Evolutionary conservation across 2,113 vertebrate species (phyloP).

Genomic region (Xyliphius kryptos): DNA sequence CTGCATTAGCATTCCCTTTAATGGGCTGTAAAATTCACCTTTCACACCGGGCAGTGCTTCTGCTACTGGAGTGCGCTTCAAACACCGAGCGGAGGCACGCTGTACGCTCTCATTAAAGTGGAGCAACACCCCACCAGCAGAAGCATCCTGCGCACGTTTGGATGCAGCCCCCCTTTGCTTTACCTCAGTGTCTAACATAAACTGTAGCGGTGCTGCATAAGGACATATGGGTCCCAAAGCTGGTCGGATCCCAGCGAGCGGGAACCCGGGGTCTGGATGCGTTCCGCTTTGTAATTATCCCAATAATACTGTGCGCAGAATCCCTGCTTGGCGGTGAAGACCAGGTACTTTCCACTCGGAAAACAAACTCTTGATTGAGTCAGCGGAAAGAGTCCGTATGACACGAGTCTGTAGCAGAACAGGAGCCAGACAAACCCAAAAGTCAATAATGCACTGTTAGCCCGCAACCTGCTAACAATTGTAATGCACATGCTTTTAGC

Average conservation of each 20-base stretch:
- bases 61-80: slow-evolving; percentile 54
- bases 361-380: background rate
- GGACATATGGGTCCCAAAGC: slow-evolving; percentile 66
- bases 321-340: slow-evolving; percentile 39
- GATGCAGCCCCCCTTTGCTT: no score
- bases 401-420: background rate
- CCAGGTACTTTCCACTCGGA: slow-evolving; percentile 34
- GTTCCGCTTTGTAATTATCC: slow-evolving; percentile 65
- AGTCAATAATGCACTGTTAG: slow-evolving; percentile 15
- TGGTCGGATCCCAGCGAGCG: slow-evolving; percentile 61
- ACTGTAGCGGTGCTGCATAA: slow-evolving; percentile 65
- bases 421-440: slow-evolving; percentile 9
- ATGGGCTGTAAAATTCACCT: slow-evolving; percentile 68
- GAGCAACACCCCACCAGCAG: no score
- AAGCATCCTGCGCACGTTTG: no score
- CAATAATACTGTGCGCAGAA: slow-evolving; percentile 57
- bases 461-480: slow-evolving; percentile 30
- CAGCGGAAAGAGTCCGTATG: background rate
- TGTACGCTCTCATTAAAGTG: no score
- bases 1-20: slow-evolving; percentile 67
- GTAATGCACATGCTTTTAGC: background rate
- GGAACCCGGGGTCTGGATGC: slow-evolving; percentile 60
- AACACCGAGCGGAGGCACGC: slow-evolving; percentile 57
- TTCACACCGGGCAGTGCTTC: slow-evolving; percentile 60
- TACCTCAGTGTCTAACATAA: no score